Evolutionary conservation across 2,797 vertebrate genomes (phyloP).

Genomic region (Oceanodroma leucorhoa): DNA sequence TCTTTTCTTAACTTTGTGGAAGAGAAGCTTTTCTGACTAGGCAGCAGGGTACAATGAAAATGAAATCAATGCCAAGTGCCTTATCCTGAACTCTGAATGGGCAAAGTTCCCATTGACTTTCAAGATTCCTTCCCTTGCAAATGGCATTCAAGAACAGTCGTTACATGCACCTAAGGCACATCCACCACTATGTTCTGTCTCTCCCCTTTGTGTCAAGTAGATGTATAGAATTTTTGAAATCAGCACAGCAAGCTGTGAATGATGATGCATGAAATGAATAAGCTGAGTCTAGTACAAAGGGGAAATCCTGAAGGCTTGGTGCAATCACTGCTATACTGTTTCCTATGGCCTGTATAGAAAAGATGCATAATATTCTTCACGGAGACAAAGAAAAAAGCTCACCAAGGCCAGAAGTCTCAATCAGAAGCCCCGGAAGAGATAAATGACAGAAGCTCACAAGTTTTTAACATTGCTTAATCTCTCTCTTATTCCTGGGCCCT

Average conservation of each 20-base stretch:
- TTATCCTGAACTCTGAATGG: slow-evolving; percentile 36
- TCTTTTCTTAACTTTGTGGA: slow-evolving; percentile 6
- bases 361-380: slow-evolving; percentile 54
- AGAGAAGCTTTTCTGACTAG: slow-evolving; percentile 1
- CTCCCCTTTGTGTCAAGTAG: slow-evolving; percentile 36
- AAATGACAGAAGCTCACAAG: not conserved
- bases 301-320: slow-evolving; percentile 54
- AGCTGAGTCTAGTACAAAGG: slow-evolving; percentile 40
- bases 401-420: slow-evolving; percentile 33
- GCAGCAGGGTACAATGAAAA: slow-evolving; percentile 32
- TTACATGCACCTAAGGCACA: not conserved
- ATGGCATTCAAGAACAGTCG: not conserved
- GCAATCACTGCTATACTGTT: slow-evolving; percentile 56
- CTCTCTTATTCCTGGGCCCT: not conserved
- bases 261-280: slow-evolving; percentile 60
- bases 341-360: slow-evolving; percentile 45
- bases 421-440: slow-evolving; percentile 45
- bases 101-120: slow-evolving; percentile 56
- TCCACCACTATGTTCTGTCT: slow-evolving; percentile 33
- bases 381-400: slow-evolving; percentile 51
- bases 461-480: slow-evolving; percentile 11
- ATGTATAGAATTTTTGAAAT: slow-evolving; percentile 49
- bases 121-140: slow-evolving; percentile 38
- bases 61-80: slow-evolving; percentile 51
- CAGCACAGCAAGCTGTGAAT: slow-evolving; percentile 57